Base-by-base conservation (phyloP, 2,888 invertebrate genomes). In the Marasmarcha lunaedactyla region DNA sequence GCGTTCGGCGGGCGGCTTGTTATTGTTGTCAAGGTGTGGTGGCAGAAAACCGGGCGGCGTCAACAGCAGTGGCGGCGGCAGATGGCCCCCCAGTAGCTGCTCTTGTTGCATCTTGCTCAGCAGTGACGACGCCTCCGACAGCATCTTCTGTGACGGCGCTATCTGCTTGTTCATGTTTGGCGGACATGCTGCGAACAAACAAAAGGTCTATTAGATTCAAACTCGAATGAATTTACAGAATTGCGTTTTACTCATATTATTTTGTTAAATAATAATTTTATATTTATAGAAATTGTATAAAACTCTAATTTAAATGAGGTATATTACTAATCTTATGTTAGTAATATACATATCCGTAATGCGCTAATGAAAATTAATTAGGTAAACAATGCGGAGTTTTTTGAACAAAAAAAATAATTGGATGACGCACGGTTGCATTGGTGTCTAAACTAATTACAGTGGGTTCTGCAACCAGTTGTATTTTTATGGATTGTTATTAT, bases 31-130 rank as follows among this genome's bases (percentile, higher is more conserved):
- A 38, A 90, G 87, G 61, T 91, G 92, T 59, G 90, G 91, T 35
- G 90, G 91, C 12, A 91, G 91, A 54, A 90, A 85, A 6, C 91
- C 91, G 0, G 92, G 90, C 4, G 92, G 91, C 1, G 92, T 91
- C 1, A 92, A 68, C 51, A 92, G 79, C 84, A 92, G 87, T 4
- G 89, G 87, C 6, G 2, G 30, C 30, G 55, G 1, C 78, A 73
- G 4, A 84, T 77, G 51, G 14, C 34, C 34, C 6, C 89, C 84
- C 14, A 89, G 74, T 30, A 87, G 76, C 53, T 86, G 89, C 52
- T 88, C 88, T 50, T 90, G 90, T 59, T 90, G 90, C 85, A 90
- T 87, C 68, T 90, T 90, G 68, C 87, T 87, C 38, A 87, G 74
- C 41, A 88, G 71, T 1, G 87, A 87, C 2, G 85, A 85, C n/a